phyloP scores from a whole-genome alignment of 2,113 vertebrate genomes.

The Formicarius rufipectus region DNA sequence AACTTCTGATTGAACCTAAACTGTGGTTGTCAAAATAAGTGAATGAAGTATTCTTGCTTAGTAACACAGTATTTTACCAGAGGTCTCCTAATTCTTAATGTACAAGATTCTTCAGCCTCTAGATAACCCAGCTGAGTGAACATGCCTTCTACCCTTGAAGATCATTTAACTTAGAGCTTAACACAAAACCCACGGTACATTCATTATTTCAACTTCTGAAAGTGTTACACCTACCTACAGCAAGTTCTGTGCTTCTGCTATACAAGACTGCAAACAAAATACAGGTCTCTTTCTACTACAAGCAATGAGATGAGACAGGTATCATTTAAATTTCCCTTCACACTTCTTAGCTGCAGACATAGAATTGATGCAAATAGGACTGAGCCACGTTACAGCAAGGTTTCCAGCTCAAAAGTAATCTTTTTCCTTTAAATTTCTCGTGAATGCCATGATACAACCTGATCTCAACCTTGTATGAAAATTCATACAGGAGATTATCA shows the following conservation, averaged over 20 bases:
- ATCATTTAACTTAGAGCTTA: not conserved
- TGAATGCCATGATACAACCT: not conserved
- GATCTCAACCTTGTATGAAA: not conserved
- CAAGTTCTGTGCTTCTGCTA: not conserved
- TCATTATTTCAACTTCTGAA: not conserved
- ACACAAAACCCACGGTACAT: not conserved
- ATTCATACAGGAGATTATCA: not conserved
- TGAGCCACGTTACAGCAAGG: not conserved
- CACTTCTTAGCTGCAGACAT: not conserved
- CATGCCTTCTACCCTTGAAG: not conserved
- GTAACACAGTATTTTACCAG: not conserved
- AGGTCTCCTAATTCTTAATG: not conserved
- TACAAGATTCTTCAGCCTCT: not conserved
- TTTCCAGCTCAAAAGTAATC: not conserved
- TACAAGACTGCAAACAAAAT: not conserved
- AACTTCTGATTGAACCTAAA: not conserved
- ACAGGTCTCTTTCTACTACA: fast-evolving
- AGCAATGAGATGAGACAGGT: not conserved
- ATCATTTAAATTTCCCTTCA: not conserved
- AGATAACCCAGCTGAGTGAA: not conserved
- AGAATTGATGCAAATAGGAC: not conserved
- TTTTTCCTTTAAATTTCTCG: not conserved
- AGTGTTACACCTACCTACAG: not conserved
- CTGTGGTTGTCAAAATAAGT: not conserved
- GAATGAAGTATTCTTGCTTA: not conserved